Percentiles rank a stretch among this genome's conserved stretches.
These are phyloP conservation scores for Cylloceria caligata DNA, from an alignment of 2,888 invertebrate species.

Conservation along the genomic window DNA sequence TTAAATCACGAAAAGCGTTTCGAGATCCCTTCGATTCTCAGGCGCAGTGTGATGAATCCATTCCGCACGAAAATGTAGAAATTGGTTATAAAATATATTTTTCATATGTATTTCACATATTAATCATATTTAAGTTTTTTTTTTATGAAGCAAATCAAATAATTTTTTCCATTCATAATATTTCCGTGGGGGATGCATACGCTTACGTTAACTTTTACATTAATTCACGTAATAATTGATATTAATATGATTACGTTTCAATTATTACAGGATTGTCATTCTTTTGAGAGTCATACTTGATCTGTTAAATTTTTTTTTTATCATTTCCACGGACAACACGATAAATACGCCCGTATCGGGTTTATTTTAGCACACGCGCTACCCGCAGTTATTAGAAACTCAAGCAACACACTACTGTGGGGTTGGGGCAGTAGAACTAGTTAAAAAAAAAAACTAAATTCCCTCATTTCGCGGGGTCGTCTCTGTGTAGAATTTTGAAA, in stretches of 20 bases:
- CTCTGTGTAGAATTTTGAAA: conserved; percentile 82
- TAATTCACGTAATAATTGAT: conserved; percentile 29
- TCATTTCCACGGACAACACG: not conserved
- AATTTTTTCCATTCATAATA: not conserved
- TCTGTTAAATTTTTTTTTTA: conserved; percentile 6
- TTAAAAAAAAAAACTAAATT: conserved; percentile 71
- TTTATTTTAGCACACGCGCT: conserved; percentile 61
- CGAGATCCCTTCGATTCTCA: conserved; percentile 53
- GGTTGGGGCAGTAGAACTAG: conserved; percentile 74
- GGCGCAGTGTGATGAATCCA: conserved; percentile 49
- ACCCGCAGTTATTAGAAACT: conserved; percentile 69
- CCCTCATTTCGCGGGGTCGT: conserved; percentile 72
- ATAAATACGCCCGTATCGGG: conserved; percentile 14
- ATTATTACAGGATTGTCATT: conserved; percentile 19
- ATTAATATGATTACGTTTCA: conserved; percentile 27
- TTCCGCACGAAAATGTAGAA: conserved; percentile 5
- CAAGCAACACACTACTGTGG: conserved; percentile 82
- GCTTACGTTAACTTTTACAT: conserved; percentile 20
- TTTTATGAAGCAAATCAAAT: not conserved
- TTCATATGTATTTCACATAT: not conserved
- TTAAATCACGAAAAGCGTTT: conserved; percentile 23
- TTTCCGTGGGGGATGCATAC: not conserved
- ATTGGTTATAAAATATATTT: not conserved
- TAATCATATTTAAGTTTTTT: not conserved
- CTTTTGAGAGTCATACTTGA: not conserved